Evolutionary conservation across 2,113 vertebrate species (phyloP), one percentile per base, ranked within the genome.

Genomic region (Puffinus mauretanicus): DNA sequence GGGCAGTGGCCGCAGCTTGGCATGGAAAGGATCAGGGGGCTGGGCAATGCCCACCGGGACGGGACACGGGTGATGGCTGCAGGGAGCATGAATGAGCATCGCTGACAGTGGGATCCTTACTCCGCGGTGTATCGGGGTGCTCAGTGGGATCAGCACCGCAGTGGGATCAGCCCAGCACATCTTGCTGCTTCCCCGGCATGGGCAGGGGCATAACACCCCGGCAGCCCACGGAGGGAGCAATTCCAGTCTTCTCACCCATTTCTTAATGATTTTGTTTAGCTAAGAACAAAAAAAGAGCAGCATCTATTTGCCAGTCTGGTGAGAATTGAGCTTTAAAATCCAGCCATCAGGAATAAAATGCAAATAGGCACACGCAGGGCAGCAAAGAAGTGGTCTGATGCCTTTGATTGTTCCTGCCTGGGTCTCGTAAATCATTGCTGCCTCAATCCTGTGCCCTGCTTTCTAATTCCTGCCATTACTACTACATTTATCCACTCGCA

Each of bases 391-490:
- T 22, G 85, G 91, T 73, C 88, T 52, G 90, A 87, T 87, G 86
- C 71, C 84, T 95, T 81, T 96, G 95, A 96, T 94, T 97, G 95
- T 46, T 94, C 79, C 92, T 86, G 61, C 80, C 62, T 38, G 60
- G 70, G 88, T 61, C 91, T 96, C 85, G 4, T 96, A 96, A 97
- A 96, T 97, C 96, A 94, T 29, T 16, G 19, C 93, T 10, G 82
- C 87, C 88, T 92, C 90, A 62, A 1, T 76, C 87, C 71, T 83
- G 38, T 46, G 69, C 82, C 85, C 91, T 67, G 91, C 89, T 71
- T 90, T 58, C 96, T 88, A 83, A 96, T 96, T 96, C 97, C 75
- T 92, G 79, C 89, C 93, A 72, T 96, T 91, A 75, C 94, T 7
- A 26, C 87, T 52, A 10, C 90, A 73, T 94, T 96, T 93, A 96